Conservation (phyloP, 2,797 vertebrate species). For the Sebastes oblongus region DNA sequence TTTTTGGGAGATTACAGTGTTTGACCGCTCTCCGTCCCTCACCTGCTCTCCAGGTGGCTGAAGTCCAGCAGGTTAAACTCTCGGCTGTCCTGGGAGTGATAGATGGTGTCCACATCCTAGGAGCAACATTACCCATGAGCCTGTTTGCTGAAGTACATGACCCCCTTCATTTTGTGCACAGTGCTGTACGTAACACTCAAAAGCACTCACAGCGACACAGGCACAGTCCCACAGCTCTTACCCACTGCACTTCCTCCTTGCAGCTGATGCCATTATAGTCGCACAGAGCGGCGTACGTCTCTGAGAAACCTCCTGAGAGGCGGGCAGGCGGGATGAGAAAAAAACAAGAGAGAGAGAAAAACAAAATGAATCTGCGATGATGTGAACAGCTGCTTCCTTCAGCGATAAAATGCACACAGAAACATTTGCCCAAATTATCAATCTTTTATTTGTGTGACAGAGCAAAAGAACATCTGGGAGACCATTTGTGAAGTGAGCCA, state of each 20-base stretch:
- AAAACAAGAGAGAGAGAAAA: not conserved
- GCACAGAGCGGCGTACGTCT: slow-evolving; percentile 91
- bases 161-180: slow-evolving; percentile 33
- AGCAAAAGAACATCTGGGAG: slow-evolving; percentile 64
- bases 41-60: slow-evolving; percentile 93
- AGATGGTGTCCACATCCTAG: slow-evolving; percentile 95
- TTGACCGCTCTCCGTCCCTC: not conserved
- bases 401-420: slow-evolving; percentile 26
- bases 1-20: not conserved
- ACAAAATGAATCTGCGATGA: slow-evolving; percentile 41
- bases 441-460: slow-evolving; percentile 43
- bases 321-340: not conserved
- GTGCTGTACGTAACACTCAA: slow-evolving; percentile 51
- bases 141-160: slow-evolving; percentile 24
- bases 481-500: slow-evolving; percentile 39
- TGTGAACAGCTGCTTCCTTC: slow-evolving; percentile 68
- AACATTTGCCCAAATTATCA: slow-evolving; percentile 54
- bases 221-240: slow-evolving; percentile 73
- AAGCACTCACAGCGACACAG: slow-evolving; percentile 60
- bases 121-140: slow-evolving; percentile 59
- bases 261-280: slow-evolving; percentile 93
- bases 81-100: slow-evolving; percentile 92
- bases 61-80: slow-evolving; percentile 94
- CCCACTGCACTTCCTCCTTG: slow-evolving; percentile 95
- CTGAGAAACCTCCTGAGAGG: slow-evolving; percentile 89